phyloP scores from a whole-genome alignment of 2,113 vertebrate species.

The Mesitornis unicolor region DNA sequence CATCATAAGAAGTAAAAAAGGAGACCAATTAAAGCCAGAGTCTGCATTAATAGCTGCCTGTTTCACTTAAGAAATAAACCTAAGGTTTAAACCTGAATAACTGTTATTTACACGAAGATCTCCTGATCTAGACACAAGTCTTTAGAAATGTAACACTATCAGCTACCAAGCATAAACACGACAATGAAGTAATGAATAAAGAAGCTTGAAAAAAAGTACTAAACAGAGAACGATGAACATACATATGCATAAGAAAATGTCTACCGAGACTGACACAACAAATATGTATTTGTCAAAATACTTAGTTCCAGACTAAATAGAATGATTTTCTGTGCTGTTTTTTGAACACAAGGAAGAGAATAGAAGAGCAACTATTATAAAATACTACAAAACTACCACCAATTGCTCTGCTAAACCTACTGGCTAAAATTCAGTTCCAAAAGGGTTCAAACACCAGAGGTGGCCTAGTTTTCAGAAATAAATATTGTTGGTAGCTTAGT shows the following conservation, averaged over 20 bases:
- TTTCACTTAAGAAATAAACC: background rate
- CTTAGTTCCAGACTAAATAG: background rate
- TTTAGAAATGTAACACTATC: background rate
- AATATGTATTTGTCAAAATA: background rate
- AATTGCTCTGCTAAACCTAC: background rate
- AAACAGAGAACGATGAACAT: background rate
- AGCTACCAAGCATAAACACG: background rate
- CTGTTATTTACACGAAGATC: background rate
- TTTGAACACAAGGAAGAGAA: background rate
- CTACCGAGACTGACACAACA: background rate
- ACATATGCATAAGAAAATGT: background rate
- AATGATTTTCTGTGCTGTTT: background rate
- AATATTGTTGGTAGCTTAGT: background rate
- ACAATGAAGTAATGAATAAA: background rate
- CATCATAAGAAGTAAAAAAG: background rate
- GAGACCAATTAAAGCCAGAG: background rate
- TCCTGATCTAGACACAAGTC: background rate
- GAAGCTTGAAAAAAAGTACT: background rate
- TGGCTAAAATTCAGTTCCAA: background rate
- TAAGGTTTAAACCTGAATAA: background rate
- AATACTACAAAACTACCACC: background rate
- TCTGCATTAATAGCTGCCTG: background rate
- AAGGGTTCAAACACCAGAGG: background rate
- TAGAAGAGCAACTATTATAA: background rate
- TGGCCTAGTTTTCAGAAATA: background rate